Evolutionary conservation across 2,888 invertebrate genomes (phyloP).

Genomic region (Meiosimyza platycephala): DNA sequence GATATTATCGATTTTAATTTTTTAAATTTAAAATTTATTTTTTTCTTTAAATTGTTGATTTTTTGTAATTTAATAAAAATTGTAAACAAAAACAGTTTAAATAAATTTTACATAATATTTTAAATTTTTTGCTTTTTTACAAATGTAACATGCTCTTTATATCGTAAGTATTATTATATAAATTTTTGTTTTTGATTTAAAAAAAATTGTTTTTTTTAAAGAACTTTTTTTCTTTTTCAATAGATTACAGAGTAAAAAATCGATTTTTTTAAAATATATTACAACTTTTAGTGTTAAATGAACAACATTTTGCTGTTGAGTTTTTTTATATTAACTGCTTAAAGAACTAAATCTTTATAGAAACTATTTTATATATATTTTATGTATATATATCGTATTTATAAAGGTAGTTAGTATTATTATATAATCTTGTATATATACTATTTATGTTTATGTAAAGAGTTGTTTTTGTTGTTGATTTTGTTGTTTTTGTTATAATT

Average conservation of each 20-base stretch:
- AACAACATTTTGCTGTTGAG: too few relatives aligned
- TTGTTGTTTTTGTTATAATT: conserved; percentile 22
- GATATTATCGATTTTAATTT: too few relatives aligned
- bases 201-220: conserved; percentile 16
- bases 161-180: neutral
- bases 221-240: conserved; percentile 34
- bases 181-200: conserved; percentile 9
- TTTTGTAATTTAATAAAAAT: too few relatives aligned
- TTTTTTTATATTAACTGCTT: too few relatives aligned
- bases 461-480: conserved; percentile 7
- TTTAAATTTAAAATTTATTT: too few relatives aligned
- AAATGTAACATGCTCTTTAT: neutral
- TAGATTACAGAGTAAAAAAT: neutral
- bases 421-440: conserved; percentile 31
- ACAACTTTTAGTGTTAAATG: too few relatives aligned
- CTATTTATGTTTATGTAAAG: conserved; percentile 24
- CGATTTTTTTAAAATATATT: neutral
- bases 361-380: neutral
- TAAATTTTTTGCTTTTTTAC: neutral
- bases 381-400: neutral
- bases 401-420: neutral
- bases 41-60: too few relatives aligned
- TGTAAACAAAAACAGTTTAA: neutral
- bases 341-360: too few relatives aligned
- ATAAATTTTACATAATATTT: conserved; percentile 6